Base-by-base conservation (phyloP, 1,140 invertebrate species). In the Venturia canescens region DNA sequence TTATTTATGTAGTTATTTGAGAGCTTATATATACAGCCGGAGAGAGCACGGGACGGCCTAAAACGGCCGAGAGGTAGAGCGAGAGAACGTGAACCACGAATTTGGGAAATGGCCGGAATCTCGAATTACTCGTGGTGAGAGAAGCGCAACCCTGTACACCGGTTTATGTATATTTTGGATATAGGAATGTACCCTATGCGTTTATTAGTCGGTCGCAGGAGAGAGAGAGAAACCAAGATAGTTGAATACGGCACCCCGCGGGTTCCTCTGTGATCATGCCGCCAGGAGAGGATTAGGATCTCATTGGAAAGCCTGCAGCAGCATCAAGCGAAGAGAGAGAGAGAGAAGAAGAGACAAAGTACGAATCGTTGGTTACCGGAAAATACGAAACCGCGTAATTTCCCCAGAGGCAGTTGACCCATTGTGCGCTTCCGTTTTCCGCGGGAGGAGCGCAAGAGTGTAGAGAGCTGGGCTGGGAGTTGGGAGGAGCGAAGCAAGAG, bases 311-410 rank as follows among this genome's bases (percentile, higher is more conserved):
- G 69, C n/a, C n/a, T n/a, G n/a, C n/a, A 48, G 26, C n/a, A 50
- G 71, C 26, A 57, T 23, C 18, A 18, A 34, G 67, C 38, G 38
- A 44, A 6, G 6, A 69, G 29, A 69, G 31, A 71, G 69, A 71
- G 71, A 26, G 34, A 75, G 21, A 38, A 11, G 26, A 48, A 18
- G 26, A 57, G 38, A 27, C 26, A 48, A 23, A 74, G 48, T 29
- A 29, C 71, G 38, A 74, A 57, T 53, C 60, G 50, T 76, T 63
- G 74, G 74, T 27, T 53, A 63, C 74, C 74, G 74, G 74, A 76
- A 76, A 76, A 76, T 76, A 76, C 74, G 74, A 76, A 76, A 76
- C 74, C 74, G 53, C 74, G 74, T 76, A 76, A 76, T 76, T 76
- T 76, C 74, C 74, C 74, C 53, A 31, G 74, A 53, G 74, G 74